Percentiles rank a stretch among this genome's conserved stretches.
Conservation (phyloP, 2,113 vertebrate genomes). For the Ivindomyrus marchei region DNA sequence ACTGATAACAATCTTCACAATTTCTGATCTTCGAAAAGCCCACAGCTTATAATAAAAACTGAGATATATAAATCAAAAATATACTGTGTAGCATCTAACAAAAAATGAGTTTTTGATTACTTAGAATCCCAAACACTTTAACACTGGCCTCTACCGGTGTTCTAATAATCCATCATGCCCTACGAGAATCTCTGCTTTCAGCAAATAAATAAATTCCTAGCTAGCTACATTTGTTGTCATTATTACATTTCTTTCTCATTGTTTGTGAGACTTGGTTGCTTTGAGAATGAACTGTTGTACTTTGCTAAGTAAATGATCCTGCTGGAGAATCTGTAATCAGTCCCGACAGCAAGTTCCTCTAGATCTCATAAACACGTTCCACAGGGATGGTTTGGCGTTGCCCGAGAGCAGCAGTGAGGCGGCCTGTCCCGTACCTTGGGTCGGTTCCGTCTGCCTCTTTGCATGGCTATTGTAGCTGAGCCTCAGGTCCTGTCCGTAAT, state of each 20-base stretch:
- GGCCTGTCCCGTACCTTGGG: constrained; percentile 66
- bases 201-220: constrained; percentile 9
- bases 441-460: constrained; percentile 76
- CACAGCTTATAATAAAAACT: background rate
- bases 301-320: constrained; percentile 53
- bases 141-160: constrained; percentile 57
- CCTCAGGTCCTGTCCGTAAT: constrained; percentile 84
- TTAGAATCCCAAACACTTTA: constrained; percentile 41
- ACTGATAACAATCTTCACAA: background rate
- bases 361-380: background rate
- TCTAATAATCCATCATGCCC: constrained; percentile 56
- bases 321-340: constrained; percentile 34
- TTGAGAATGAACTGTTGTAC: constrained; percentile 61
- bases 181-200: constrained; percentile 25
- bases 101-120: constrained; percentile 12
- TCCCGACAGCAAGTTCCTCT: background rate
- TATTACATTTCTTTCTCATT: constrained; percentile 41
- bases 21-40: background rate
- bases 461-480: constrained; percentile 83
- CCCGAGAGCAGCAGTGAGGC: background rate
- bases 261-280: constrained; percentile 51
- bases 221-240: constrained; percentile 19
- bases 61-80: background rate
- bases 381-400: background rate
- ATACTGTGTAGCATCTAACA: background rate